Evolutionary conservation across 2,888 invertebrate species (phyloP).

Genomic region (Drosophila mayaguana): DNA sequence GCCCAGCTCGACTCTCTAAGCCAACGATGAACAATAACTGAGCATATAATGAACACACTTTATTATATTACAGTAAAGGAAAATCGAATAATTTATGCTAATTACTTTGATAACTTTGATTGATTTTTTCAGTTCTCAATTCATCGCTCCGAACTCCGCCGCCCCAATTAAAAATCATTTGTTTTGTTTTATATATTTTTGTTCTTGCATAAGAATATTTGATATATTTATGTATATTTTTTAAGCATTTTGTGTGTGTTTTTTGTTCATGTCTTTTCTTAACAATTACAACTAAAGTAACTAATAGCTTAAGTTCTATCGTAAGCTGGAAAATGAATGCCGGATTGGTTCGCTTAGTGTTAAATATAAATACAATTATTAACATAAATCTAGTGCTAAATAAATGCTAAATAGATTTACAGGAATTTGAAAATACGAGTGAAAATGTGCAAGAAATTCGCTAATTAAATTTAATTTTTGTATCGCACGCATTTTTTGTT

Average conservation of each 20-base stretch:
- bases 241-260: slow-evolving; percentile 23
- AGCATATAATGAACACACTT: too few relatives aligned
- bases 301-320: slow-evolving; percentile 32
- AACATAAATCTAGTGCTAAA: slow-evolving; percentile 44
- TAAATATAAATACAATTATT: slow-evolving; percentile 59
- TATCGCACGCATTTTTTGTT: slow-evolving; percentile 16
- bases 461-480: slow-evolving; percentile 69
- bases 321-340: slow-evolving; percentile 41
- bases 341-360: slow-evolving; percentile 47
- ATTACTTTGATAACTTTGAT: too few relatives aligned
- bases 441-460: slow-evolving; percentile 64
- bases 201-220: slow-evolving; percentile 73
- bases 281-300: slow-evolving; percentile 46
- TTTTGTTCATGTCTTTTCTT: slow-evolving; percentile 29
- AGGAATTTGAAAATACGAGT: slow-evolving; percentile 48
- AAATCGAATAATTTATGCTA: neutral
- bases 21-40: neutral
- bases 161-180: slow-evolving; percentile 7
- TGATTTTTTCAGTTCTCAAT: neutral
- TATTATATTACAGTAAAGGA: too few relatives aligned
- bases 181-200: slow-evolving; percentile 34
- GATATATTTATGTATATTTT: slow-evolving; percentile 70
- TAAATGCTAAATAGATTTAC: slow-evolving; percentile 65
- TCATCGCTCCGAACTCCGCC: too few relatives aligned
- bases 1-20: neutral